Percentiles rank a stretch among this genome's conserved stretches.
These are phyloP conservation scores for Celastrina argiolus DNA, from an alignment of 2,888 invertebrate genomes.

Conservation along the genomic window DNA sequence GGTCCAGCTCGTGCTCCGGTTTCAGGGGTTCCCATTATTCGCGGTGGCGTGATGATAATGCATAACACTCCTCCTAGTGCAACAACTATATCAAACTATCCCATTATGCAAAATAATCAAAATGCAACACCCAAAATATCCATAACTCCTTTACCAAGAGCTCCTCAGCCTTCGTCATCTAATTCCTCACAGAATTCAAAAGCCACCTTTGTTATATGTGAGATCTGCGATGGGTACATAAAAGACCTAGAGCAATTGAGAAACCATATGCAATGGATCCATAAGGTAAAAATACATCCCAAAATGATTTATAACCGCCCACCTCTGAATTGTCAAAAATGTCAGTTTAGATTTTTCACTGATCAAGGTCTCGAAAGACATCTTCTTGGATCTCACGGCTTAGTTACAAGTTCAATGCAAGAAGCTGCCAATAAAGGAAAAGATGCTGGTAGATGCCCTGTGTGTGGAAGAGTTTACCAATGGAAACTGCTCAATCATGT, in stretches of 20 bases:
- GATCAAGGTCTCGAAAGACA: slow-evolving; percentile 97
- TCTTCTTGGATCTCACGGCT: slow-evolving; percentile 94
- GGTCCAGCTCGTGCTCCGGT: slow-evolving; percentile 54
- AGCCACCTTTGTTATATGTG: slow-evolving; percentile 95
- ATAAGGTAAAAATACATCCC: slow-evolving; percentile 97
- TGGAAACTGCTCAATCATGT: slow-evolving; percentile 95
- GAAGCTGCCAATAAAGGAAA: slow-evolving; percentile 97
- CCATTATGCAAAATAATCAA: slow-evolving; percentile 59
- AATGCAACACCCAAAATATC: slow-evolving; percentile 92
- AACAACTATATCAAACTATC: slow-evolving; percentile 65
- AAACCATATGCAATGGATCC: slow-evolving; percentile 99
- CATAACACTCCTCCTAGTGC: slow-evolving; percentile 75
- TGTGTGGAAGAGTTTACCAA: slow-evolving; percentile 90
- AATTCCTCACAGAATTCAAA: slow-evolving; percentile 74
- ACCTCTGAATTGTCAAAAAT: slow-evolving; percentile 96
- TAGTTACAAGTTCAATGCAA: slow-evolving; percentile 97
- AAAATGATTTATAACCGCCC: slow-evolving; percentile 97
- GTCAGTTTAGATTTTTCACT: slow-evolving; percentile 97
- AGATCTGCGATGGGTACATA: slow-evolving; percentile 98
- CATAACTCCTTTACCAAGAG: slow-evolving; percentile 91
- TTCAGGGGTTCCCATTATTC: slow-evolving; percentile 68
- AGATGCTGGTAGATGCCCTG: slow-evolving; percentile 95
- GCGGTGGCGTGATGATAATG: slow-evolving; percentile 83
- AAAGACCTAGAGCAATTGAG: slow-evolving; percentile 96
- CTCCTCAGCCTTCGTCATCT: slow-evolving; percentile 70